Evolutionary conservation across 2,113 vertebrate species (phyloP).

Genomic region (Merops nubicus): DNA sequence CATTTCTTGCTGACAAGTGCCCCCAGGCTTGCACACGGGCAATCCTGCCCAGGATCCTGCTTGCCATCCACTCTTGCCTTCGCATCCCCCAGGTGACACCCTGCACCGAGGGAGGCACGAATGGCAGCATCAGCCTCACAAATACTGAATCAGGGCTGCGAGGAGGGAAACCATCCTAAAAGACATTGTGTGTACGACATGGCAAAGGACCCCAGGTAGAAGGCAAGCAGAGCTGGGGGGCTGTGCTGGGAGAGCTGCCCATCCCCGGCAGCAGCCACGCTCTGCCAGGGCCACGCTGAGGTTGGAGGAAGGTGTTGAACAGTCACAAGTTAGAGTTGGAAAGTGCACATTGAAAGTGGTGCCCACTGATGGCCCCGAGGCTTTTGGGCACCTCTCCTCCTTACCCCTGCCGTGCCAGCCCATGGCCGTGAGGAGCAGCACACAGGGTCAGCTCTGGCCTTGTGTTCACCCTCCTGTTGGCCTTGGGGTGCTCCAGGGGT

Average conservation of each 20-base stretch:
- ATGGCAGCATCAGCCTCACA: fast-evolving
- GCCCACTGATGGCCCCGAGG: fast-evolving
- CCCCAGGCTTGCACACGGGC: neutral
- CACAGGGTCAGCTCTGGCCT: fast-evolving
- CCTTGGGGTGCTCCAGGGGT: neutral
- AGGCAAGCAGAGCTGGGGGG: neutral
- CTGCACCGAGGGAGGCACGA: fast-evolving
- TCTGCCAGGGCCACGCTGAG: fast-evolving
- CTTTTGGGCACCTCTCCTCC: neutral
- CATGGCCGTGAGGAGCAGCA: fast-evolving
- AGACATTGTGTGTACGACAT: fast-evolving
- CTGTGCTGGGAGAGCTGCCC: fast-evolving
- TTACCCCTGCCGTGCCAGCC: fast-evolving
- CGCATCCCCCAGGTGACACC: neutral
- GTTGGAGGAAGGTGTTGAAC: neutral
- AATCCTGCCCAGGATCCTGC: fast-evolving
- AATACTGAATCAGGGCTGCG: neutral
- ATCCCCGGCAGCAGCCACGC: neutral
- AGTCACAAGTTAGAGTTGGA: no score
- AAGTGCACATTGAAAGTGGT: neutral
- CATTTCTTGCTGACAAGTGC: neutral
- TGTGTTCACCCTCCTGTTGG: fast-evolving
- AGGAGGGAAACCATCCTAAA: fast-evolving
- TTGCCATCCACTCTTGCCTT: neutral
- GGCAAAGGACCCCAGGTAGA: fast-evolving